Conservation (phyloP, 2,888 invertebrate species). For the Omphaloscelis lunosa region DNA sequence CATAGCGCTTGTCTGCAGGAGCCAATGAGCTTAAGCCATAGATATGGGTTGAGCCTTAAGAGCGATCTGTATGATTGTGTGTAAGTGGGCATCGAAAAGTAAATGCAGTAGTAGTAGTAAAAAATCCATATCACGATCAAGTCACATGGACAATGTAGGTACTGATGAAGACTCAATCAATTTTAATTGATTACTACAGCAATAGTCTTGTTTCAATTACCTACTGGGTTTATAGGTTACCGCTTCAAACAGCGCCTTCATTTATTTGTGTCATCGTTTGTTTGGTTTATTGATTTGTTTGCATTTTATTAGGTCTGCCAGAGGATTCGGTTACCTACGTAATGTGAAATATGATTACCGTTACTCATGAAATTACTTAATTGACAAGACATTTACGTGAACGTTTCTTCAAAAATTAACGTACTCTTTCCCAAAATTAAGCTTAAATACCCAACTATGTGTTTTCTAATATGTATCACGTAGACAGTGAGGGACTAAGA, state of each 20-base stretch:
- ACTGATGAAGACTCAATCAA: conserved; percentile 53
- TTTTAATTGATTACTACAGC: conserved; percentile 55
- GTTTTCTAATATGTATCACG: neutral
- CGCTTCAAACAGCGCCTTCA: conserved; percentile 13
- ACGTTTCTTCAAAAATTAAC: neutral
- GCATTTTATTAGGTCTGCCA: neutral
- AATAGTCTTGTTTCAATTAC: conserved; percentile 41
- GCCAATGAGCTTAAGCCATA: too few relatives aligned
- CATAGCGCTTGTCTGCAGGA: too few relatives aligned
- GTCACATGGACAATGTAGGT: conserved; percentile 30
- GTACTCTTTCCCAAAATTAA: neutral
- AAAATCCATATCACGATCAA: conserved; percentile 36
- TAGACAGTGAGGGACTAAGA: neutral
- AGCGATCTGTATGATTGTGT: neutral
- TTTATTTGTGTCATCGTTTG: conserved; percentile 35
- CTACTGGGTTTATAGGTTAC: conserved; percentile 16
- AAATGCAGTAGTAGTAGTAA: conserved; percentile 25
- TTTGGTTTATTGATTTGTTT: conserved; percentile 43
- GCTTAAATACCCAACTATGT: too few relatives aligned
- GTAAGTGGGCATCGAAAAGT: conserved; percentile 3
- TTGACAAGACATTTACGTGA: neutral
- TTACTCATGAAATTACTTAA: neutral
- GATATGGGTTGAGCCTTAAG: too few relatives aligned
- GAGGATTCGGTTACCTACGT: neutral
- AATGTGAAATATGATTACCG: neutral